Base-by-base conservation (phyloP, 2,888 invertebrate species). In the Macrosoma leucophasiata region DNA sequence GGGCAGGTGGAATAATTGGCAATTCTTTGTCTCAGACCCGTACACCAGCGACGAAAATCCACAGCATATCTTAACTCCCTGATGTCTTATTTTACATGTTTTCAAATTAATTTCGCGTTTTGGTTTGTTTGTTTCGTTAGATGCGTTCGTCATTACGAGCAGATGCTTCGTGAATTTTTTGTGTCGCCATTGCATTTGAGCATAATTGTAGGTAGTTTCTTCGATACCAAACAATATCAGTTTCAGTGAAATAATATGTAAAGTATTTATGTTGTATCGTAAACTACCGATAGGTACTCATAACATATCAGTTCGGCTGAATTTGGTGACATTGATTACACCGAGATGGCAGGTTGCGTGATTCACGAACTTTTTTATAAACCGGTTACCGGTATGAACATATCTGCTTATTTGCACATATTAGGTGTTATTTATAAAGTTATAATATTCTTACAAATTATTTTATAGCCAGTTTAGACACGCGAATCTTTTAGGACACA, bases 1-100 rank as follows among this genome's bases (percentile, higher is more conserved):
- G 64, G 71, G 79, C 84, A 84, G 84, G 82, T 82, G 84, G 73
- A 82, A 74, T 82, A 79, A 84, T 81, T 81, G 81, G 71, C 82
- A 71, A 82, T 77, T 79, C 84, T 82, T 84, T 82, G 82, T 82
- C 78, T 81, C 75, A 71, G 54, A 45, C 50, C 59, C 62, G 62
- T 63, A 59, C 63, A 58, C 61, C 59, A 63, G 55, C 65, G 58
- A 52, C 61, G 55, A 66, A 69, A 70, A 66, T 67, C 57, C 53
- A 58, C 62, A 72, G 65, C 68, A 66, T 67, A 62, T 65, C 62
- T 67, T 54, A 54, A 58, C 55, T 52, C 56, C 44, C 48, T 52
- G 52, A 54, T 59, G 67, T 65, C 67, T 72, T 70, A 61, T 70
- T 73, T 68, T 65, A 53, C 49, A 41, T 41, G 18, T 36, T 48